Conservation (phyloP, 64 coral and sea anemone species). For the Porites lutea region DNA sequence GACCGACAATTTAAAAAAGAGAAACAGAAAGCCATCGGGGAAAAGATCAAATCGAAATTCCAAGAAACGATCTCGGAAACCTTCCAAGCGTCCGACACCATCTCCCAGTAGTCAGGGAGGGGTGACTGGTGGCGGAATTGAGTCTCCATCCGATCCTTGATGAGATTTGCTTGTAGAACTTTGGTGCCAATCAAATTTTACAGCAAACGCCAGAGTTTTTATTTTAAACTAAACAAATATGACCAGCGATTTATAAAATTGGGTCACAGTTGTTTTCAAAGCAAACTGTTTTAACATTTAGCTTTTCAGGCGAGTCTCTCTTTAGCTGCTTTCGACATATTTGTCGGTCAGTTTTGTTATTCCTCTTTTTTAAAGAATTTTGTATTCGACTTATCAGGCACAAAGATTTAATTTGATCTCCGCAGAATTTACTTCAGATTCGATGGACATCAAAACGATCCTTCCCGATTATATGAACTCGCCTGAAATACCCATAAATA, state of each 20-base stretch:
- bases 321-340: background rate
- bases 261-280: no score
- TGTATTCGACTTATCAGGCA: no score
- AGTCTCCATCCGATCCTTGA: background rate
- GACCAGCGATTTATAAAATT: no score
- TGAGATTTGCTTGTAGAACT: background rate
- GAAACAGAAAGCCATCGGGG: constrained; percentile 16
- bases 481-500: no score
- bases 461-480: no score
- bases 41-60: background rate
- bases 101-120: constrained; percentile 2
- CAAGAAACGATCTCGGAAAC: constrained; percentile 2
- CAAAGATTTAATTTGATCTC: no score
- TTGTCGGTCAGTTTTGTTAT: no score
- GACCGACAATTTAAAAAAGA: background rate
- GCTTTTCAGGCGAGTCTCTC: background rate
- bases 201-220: background rate
- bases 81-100: background rate
- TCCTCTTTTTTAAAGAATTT: background rate
- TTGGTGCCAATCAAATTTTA: no score
- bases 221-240: no score
- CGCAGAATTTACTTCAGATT: no score
- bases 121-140: background rate
- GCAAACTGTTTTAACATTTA: background rate
- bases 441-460: no score